Percentiles rank a stretch among this genome's conserved stretches.
Conservation (phyloP, 2,113 vertebrate genomes). For the Mystacornis crossleyi region DNA sequence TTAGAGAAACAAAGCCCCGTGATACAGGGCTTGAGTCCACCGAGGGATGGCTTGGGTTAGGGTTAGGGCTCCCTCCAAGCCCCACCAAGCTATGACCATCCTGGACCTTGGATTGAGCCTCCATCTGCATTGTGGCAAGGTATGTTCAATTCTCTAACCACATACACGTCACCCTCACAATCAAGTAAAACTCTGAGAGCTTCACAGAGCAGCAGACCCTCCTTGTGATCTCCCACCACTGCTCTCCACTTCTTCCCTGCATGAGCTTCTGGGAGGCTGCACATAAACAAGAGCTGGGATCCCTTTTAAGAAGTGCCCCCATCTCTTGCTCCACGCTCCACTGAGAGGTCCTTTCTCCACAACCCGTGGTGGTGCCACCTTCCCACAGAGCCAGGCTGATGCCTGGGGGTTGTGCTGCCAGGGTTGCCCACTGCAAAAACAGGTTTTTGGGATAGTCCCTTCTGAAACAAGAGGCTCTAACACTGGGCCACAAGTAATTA, state of each 20-base stretch:
- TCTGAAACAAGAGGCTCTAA: background rate
- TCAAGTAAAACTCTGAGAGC: background rate
- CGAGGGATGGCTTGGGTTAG: background rate
- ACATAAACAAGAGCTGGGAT: background rate
- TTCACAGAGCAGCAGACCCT: background rate
- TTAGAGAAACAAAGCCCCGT: background rate
- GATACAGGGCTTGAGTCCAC: background rate
- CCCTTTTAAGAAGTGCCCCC: background rate
- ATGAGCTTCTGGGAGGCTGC: background rate
- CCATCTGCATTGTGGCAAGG: background rate
- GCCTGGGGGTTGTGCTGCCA: fast-evolving
- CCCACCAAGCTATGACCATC: background rate
- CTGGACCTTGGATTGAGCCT: background rate
- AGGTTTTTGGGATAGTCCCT: background rate
- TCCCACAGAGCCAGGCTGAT: background rate
- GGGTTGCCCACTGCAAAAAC: background rate
- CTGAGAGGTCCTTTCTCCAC: background rate
- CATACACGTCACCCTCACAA: background rate
- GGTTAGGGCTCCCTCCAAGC: background rate
- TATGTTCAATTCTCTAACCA: fast-evolving
- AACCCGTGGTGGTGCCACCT: background rate
- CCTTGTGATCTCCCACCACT: background rate
- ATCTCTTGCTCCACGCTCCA: background rate
- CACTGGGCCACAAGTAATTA: background rate
- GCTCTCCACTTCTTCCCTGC: background rate